Percentiles rank a stretch among this genome's conserved stretches.
Evolutionary conservation across 2,113 vertebrate genomes (phyloP).

Genomic region (Galbula dea): DNA sequence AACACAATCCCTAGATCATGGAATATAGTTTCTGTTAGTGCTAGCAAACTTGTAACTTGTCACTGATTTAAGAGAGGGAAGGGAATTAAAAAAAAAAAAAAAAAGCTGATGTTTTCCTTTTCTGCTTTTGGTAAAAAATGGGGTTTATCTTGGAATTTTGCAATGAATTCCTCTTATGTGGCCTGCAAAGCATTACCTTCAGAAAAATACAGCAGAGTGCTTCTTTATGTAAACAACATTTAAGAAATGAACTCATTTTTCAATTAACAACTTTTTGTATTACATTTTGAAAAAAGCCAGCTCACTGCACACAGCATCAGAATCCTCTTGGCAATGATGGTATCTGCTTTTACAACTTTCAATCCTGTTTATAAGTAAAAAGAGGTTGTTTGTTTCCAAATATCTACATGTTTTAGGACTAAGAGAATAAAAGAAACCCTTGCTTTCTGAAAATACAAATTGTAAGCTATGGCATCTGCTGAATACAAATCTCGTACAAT

Average conservation of each 20-base stretch:
- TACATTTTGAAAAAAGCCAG: slow-evolving; percentile 83
- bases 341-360: slow-evolving; percentile 50
- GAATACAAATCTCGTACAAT: not conserved
- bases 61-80: slow-evolving; percentile 61
- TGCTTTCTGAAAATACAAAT: not conserved
- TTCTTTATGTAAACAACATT: slow-evolving; percentile 15
- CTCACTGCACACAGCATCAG: slow-evolving; percentile 85
- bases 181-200: slow-evolving; percentile 12
- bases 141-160: slow-evolving; percentile 55
- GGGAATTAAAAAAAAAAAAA: not conserved
- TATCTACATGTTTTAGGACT: not conserved
- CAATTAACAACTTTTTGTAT: slow-evolving; percentile 80
- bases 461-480: not conserved
- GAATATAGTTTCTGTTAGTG: slow-evolving; percentile 75
- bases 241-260: slow-evolving; percentile 81
- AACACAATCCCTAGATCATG: slow-evolving; percentile 83
- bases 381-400: not conserved
- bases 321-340: slow-evolving; percentile 83
- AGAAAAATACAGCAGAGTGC: not conserved
- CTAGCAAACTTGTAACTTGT: slow-evolving; percentile 78
- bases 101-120: slow-evolving; percentile 33
- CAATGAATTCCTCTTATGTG: slow-evolving; percentile 24
- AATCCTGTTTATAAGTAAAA: slow-evolving; percentile 61
- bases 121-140: slow-evolving; percentile 41
- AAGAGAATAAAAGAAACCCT: not conserved